Percentiles rank a stretch among this genome's conserved stretches.
Evolutionary conservation across 2,888 invertebrate genomes (phyloP).

Genomic region (Xestia rhomboidea): DNA sequence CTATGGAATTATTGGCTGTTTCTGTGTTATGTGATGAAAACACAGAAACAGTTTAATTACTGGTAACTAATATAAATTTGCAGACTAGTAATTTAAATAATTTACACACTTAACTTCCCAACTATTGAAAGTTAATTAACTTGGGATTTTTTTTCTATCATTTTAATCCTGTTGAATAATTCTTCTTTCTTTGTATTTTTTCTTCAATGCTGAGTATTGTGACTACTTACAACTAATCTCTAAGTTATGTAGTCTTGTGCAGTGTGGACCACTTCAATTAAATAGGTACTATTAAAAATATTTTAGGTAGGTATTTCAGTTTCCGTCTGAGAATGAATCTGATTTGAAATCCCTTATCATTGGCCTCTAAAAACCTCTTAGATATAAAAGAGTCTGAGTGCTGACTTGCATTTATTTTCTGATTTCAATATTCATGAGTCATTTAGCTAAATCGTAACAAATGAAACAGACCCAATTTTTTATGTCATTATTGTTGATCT

Average conservation of each 20-base stretch:
- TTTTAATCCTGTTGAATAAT: neutral
- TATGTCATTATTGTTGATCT: conserved; percentile 2
- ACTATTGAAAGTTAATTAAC: neutral
- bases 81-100: neutral
- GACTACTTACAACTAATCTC: too few species aligned
- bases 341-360: neutral
- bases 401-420: conserved; percentile 28
- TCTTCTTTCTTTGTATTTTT: neutral
- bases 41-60: neutral
- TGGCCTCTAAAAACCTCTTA: neutral
- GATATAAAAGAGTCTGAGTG: neutral
- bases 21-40: neutral
- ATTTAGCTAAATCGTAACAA: conserved; percentile 20
- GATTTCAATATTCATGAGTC: conserved; percentile 13
- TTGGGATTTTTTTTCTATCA: neutral
- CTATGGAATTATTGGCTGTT: neutral
- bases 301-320: neutral
- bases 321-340: neutral
- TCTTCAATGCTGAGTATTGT: neutral
- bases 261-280: neutral
- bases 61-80: neutral
- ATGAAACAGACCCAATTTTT: neutral
- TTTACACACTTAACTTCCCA: neutral
- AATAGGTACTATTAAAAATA: neutral
- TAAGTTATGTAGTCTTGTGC: neutral